phyloP scores from a whole-genome alignment of 2,797 vertebrate species.

The Enteromius fasciolatus region DNA sequence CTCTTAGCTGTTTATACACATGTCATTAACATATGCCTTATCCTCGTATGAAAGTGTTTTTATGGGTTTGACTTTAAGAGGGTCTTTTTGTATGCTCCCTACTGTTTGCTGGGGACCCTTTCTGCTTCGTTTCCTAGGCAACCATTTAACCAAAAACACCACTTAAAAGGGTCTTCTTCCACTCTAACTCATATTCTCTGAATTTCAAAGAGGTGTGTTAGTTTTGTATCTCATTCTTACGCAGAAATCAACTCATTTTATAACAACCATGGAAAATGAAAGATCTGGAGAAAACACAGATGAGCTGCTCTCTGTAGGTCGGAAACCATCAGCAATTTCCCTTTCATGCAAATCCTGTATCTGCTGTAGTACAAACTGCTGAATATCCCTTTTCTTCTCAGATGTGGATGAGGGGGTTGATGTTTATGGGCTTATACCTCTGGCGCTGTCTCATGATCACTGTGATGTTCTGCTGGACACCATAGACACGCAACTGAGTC shows the following conservation, averaged over 20 bases:
- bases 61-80: constrained; percentile 52
- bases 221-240: constrained; percentile 37
- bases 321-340: neutral
- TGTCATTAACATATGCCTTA: neutral
- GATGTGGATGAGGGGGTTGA: constrained; percentile 55
- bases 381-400: constrained; percentile 43
- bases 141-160: constrained; percentile 65
- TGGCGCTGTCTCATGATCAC: constrained; percentile 58
- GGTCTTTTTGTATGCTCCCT: constrained; percentile 38
- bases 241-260: constrained; percentile 19
- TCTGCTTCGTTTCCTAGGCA: constrained; percentile 68
- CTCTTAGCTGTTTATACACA: neutral
- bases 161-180: constrained; percentile 30
- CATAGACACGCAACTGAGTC: constrained; percentile 68
- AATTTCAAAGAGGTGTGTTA: neutral
- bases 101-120: constrained; percentile 46
- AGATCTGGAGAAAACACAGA: constrained; percentile 60
- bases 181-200: neutral
- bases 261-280: constrained; percentile 64
- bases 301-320: constrained; percentile 68
- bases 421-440: neutral
- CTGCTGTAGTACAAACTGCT: neutral
- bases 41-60: neutral
- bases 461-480: constrained; percentile 71
- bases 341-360: neutral